A percentile compares a stretch with the other conserved stretches of the same genome.
These are phyloP conservation scores for Dendrolimus houi DNA, from an alignment of 2,888 invertebrate species.

Conservation along the genomic window DNA sequence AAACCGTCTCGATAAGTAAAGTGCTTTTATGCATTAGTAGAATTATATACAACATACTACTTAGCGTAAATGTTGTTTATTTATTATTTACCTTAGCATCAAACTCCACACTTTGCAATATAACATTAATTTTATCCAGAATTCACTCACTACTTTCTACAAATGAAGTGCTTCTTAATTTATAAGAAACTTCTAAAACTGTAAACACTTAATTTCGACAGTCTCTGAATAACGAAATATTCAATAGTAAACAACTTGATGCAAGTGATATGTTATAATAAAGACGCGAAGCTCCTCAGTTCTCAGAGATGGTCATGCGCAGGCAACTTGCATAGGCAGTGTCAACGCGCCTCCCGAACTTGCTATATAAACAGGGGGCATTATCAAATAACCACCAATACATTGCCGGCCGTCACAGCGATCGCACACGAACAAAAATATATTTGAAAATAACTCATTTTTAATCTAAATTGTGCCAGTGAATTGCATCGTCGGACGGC, in stretches of 20 bases:
- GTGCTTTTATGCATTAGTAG: too few relatives aligned
- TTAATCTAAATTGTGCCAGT: slow-evolving; percentile 50
- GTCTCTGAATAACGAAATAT: slow-evolving; percentile 1
- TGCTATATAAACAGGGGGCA: slow-evolving; percentile 56
- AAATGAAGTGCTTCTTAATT: too few relatives aligned
- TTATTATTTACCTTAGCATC: slow-evolving; percentile 1
- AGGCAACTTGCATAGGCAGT: slow-evolving; percentile 42
- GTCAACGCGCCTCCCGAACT: slow-evolving; percentile 38
- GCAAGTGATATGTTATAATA: neutral
- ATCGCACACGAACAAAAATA: slow-evolving; percentile 36
- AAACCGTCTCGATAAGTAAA: too few relatives aligned
- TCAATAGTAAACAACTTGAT: too few relatives aligned
- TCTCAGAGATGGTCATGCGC: slow-evolving; percentile 36
- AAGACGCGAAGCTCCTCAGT: slow-evolving; percentile 21
- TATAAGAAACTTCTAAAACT: too few relatives aligned
- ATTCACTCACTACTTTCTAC: too few relatives aligned
- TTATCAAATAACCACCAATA: slow-evolving; percentile 62
- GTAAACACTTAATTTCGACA: too few relatives aligned
- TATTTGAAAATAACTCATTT: slow-evolving; percentile 35
- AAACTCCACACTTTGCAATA: too few relatives aligned
- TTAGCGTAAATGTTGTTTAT: neutral
- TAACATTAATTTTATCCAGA: too few relatives aligned
- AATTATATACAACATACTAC: too few relatives aligned
- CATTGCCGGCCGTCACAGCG: slow-evolving; percentile 62
- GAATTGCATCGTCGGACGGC: slow-evolving; percentile 29